A percentile compares a stretch with the other conserved stretches of the same genome.
phyloP scores from a whole-genome alignment of 1,140 invertebrate species.

The Drepana arcuata region DNA sequence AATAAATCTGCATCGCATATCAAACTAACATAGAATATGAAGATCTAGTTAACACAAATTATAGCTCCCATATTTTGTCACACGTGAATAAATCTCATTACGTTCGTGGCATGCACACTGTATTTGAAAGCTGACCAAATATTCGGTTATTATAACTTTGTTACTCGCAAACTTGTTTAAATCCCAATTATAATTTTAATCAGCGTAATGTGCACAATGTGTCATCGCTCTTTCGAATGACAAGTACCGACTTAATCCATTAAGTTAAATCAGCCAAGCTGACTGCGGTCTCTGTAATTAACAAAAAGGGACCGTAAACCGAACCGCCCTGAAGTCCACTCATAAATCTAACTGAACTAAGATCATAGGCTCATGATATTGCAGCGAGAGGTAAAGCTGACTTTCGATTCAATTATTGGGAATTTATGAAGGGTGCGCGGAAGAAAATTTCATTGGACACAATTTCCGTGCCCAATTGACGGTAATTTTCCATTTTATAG shows the following conservation, averaged over 20 bases:
- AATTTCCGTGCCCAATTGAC: slow-evolving; percentile 38
- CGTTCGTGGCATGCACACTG: too few species aligned
- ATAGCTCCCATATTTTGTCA: too few species aligned
- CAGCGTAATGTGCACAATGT: slow-evolving; percentile 30
- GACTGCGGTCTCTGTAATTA: slow-evolving; percentile 27
- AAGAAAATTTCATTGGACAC: slow-evolving; percentile 52
- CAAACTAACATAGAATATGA: too few species aligned
- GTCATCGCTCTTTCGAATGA: slow-evolving; percentile 18
- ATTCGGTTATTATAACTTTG: too few species aligned
- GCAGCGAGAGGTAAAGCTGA: slow-evolving; percentile 27
- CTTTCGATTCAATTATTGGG: slow-evolving; percentile 54
- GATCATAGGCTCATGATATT: slow-evolving; percentile 32
- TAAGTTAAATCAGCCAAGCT: slow-evolving; percentile 31
- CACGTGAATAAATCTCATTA: too few species aligned
- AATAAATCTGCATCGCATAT: too few species aligned
- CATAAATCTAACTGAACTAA: slow-evolving; percentile 30
- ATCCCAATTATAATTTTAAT: slow-evolving; percentile 39
- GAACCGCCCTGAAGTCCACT: slow-evolving; percentile 3
- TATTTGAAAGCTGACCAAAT: too few species aligned
- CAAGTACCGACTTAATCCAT: slow-evolving; percentile 34
- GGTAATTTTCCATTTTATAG: slow-evolving; percentile 41
- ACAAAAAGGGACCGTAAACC: slow-evolving; percentile 26
- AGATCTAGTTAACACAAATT: too few species aligned
- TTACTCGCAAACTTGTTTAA: too few species aligned
- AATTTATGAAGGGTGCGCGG: slow-evolving; percentile 54